A percentile compares a stretch with the other conserved stretches of the same genome.
phyloP scores from a whole-genome alignment of 2,113 vertebrate genomes.

The Columbina picui region DNA sequence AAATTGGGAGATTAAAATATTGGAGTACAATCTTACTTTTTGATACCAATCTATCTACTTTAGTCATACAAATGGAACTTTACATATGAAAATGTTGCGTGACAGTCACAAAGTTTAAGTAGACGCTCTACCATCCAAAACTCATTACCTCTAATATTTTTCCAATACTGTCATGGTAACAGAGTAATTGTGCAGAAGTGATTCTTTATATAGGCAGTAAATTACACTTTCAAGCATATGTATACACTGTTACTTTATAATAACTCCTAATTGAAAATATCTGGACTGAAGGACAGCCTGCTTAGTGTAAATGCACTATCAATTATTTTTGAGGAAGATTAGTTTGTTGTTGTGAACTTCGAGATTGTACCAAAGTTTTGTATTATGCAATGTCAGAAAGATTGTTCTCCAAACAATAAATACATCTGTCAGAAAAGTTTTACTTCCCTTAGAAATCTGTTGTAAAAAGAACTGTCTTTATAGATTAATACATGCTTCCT shows the following conservation, averaged over 20 bases:
- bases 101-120: not conserved
- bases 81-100: not conserved
- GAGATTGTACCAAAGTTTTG: not conserved
- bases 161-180: not conserved
- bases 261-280: not conserved
- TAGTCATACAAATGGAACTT: not conserved
- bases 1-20: not conserved
- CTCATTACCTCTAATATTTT: not conserved
- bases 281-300: not conserved
- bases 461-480: not conserved
- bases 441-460: not conserved
- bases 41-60: not conserved
- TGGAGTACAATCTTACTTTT: not conserved
- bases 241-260: fast-evolving
- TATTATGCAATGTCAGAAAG: not conserved
- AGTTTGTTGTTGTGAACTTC: not conserved
- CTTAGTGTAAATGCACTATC: not conserved
- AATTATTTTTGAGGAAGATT: not conserved
- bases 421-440: not conserved
- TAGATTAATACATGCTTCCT: conserved; percentile 33
- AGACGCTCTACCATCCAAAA: not conserved
- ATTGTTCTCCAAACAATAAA: not conserved
- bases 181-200: not conserved
- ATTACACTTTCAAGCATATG: fast-evolving
- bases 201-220: not conserved